phyloP scores from a whole-genome alignment of 2,888 invertebrate species.

The Caenorhabditis auriculariae region DNA sequence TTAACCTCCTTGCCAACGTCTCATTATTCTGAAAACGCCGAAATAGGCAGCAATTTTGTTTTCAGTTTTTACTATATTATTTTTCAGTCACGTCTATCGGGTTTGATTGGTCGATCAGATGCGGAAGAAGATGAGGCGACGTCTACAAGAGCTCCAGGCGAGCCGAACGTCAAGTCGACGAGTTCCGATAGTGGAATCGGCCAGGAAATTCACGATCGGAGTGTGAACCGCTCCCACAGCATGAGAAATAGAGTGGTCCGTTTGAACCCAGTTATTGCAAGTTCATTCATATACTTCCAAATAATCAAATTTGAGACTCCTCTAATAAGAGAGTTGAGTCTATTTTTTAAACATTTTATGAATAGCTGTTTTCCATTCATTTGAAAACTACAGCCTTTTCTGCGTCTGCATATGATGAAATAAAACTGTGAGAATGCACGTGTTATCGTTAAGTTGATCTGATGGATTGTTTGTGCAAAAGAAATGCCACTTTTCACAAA shows the following conservation, averaged over 20 bases:
- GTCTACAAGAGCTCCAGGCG: conserved; percentile 19
- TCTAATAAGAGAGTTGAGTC: no score
- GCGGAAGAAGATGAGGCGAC: conserved; percentile 29
- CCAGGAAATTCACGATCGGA: conserved; percentile 41
- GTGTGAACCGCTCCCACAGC: conserved; percentile 35
- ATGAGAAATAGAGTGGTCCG: conserved; percentile 33
- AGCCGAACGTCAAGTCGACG: conserved; percentile 44
- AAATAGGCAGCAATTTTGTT: neutral
- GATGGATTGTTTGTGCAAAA: no score
- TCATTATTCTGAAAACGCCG: neutral
- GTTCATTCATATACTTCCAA: neutral
- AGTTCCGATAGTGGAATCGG: conserved; percentile 61
- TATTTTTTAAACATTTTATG: no score
- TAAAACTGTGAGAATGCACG: no score
- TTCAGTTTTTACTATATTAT: neutral
- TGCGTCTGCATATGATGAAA: no score
- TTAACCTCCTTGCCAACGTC: neutral
- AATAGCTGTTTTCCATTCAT: no score
- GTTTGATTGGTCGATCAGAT: conserved; percentile 37
- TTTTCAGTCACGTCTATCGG: conserved; percentile 29
- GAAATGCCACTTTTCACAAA: no score
- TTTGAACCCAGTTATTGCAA: neutral
- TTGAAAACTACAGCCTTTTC: no score
- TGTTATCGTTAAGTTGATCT: no score
- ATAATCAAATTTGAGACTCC: no score